These are phyloP conservation scores for Acleris literana DNA, from an alignment of 2,888 invertebrate species.

Conservation along the genomic window DNA sequence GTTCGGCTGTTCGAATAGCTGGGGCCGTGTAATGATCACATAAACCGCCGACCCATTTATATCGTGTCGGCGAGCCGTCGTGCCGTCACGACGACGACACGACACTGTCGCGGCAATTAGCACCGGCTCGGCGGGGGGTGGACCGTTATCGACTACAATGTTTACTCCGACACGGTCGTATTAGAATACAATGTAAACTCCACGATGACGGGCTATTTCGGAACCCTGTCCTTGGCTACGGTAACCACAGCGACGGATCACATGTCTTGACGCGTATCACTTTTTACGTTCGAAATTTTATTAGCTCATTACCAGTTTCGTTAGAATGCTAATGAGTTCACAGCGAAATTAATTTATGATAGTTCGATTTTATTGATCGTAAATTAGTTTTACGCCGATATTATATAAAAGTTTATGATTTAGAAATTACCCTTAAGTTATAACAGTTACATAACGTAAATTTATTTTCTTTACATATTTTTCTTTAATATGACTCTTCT, in stretches of 20 bases:
- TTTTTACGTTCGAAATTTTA: constrained; percentile 25
- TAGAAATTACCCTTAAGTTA: neutral
- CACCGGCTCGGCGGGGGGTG: constrained; percentile 36
- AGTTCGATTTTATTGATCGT: constrained; percentile 25
- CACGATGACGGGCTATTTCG: constrained; percentile 27
- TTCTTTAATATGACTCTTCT: neutral
- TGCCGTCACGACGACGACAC: constrained; percentile 42
- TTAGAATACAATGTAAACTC: constrained; percentile 5
- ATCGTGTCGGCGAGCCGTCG: constrained; percentile 32
- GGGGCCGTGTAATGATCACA: constrained; percentile 36
- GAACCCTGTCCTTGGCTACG: constrained; percentile 31
- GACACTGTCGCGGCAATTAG: constrained; percentile 49
- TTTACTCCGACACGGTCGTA: constrained; percentile 25
- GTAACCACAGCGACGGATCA: constrained; percentile 19
- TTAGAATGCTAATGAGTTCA: constrained; percentile 24
- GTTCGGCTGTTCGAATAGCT: constrained; percentile 27
- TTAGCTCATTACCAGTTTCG: constrained; percentile 20
- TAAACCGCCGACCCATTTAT: constrained; percentile 35
- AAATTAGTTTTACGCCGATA: constrained; percentile 23
- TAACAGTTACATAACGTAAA: neutral
- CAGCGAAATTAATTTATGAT: constrained; percentile 24
- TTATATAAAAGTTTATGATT: constrained; percentile 21
- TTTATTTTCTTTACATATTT: neutral
- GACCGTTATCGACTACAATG: constrained; percentile 34
- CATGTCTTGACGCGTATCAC: constrained; percentile 18